Percentiles rank a stretch among this genome's conserved stretches.
Evolutionary conservation across 2,797 vertebrate genomes (phyloP).

Genomic region (Siniperca undulata): DNA sequence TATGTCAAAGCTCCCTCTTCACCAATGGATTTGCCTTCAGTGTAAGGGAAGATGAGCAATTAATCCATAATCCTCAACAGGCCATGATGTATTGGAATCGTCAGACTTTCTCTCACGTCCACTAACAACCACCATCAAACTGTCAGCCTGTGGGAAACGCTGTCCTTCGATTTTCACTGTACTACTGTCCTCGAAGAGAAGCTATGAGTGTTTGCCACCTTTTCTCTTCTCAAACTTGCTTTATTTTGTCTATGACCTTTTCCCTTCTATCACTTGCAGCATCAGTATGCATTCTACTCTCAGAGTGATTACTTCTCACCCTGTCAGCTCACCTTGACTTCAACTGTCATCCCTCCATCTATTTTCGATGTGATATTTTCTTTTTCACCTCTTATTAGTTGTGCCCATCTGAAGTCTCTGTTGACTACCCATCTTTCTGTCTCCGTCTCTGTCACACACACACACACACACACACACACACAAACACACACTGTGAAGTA

Average conservation of each 20-base stretch:
- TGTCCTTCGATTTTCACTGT: conserved; percentile 24
- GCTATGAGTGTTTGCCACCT: conserved; percentile 45
- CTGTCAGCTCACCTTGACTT: conserved; percentile 85
- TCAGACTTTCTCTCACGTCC: background rate
- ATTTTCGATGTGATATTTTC: conserved; percentile 80
- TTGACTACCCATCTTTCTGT: conserved; percentile 49
- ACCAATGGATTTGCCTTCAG: conserved; percentile 14
- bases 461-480: conserved; percentile 1
- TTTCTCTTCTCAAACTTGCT: conserved; percentile 65
- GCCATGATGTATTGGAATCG: conserved; percentile 4
- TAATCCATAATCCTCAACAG: conserved; percentile 22
- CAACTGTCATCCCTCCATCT: conserved; percentile 86
- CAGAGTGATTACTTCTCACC: conserved; percentile 86
- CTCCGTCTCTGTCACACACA: conserved; percentile 32
- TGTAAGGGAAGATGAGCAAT: conserved; percentile 34
- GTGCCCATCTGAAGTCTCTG: conserved; percentile 73
- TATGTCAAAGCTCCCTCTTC: conserved; percentile 4
- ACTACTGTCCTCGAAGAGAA: conserved; percentile 21
- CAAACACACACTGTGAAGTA: background rate
- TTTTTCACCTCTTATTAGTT: conserved; percentile 80
- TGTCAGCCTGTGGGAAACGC: conserved; percentile 38
- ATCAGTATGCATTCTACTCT: conserved; percentile 78
- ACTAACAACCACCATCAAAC: conserved; percentile 28
- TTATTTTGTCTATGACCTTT: conserved; percentile 75
- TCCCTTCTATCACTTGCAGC: conserved; percentile 65